A percentile compares a stretch with the other conserved stretches of the same genome.
Conservation (phyloP, 2,888 invertebrate species). For the Megaustenia siamemsis region DNA sequence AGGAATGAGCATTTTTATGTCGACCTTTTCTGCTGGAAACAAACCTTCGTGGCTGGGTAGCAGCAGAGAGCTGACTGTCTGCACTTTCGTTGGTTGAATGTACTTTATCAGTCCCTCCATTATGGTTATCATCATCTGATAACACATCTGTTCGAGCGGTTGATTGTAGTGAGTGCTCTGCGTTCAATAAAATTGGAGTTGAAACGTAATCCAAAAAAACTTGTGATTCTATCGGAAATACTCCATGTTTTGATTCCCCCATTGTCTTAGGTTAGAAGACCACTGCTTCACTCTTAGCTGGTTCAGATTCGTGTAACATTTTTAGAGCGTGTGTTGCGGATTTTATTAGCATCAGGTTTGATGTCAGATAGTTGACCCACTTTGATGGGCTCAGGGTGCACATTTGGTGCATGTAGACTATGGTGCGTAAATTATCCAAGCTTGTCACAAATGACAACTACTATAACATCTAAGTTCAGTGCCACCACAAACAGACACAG, state of each 20-base stretch:
- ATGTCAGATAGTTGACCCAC: no score
- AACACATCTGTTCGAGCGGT: background rate
- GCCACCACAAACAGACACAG: no score
- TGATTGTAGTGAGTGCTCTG: background rate
- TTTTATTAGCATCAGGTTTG: no score
- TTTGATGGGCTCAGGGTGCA: no score
- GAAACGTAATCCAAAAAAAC: background rate
- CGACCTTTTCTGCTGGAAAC: background rate
- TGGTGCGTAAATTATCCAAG: no score
- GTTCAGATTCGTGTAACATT: no score
- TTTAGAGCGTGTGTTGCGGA: no score
- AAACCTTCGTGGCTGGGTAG: background rate
- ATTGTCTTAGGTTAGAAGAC: background rate
- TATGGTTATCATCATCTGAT: no score
- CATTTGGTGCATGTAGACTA: no score
- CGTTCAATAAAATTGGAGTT: background rate
- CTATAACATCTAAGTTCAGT: no score
- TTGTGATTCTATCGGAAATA: background rate
- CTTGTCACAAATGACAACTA: no score
- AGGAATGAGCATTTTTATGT: background rate
- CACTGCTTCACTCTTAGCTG: no score
- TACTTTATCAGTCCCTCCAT: background rate
- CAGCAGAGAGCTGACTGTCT: background rate
- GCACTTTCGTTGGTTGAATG: background rate
- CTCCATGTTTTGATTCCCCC: background rate